Conservation (phyloP, 2,888 invertebrate genomes). For the Cosmorhoe ocellata region DNA sequence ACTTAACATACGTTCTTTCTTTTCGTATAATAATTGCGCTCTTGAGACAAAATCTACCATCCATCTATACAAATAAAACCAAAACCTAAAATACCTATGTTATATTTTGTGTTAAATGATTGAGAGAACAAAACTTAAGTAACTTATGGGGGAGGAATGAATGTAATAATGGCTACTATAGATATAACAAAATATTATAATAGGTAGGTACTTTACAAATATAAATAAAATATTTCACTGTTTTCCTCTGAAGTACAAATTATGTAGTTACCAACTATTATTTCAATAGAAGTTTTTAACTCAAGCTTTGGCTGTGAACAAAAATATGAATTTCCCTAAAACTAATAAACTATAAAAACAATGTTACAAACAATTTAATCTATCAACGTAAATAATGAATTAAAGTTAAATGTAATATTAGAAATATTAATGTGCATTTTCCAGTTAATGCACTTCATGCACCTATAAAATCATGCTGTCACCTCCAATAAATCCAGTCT, state of each 20-base stretch:
- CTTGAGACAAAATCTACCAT: neutral
- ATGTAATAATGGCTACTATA: neutral
- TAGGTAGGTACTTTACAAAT: too few species aligned
- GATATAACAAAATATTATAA: neutral
- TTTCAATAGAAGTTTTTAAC: constrained; percentile 35
- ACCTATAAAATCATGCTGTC: constrained; percentile 11
- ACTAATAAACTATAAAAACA: constrained; percentile 59
- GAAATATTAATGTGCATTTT: constrained; percentile 20
- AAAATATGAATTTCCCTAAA: constrained; percentile 65
- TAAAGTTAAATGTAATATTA: constrained; percentile 47
- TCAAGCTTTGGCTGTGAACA: constrained; percentile 62
- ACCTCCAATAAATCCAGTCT: constrained; percentile 27
- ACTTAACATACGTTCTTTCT: too few species aligned
- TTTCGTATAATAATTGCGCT: too few species aligned
- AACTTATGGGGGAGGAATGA: constrained; percentile 25
- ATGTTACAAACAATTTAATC: constrained; percentile 72
- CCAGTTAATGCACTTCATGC: constrained; percentile 1
- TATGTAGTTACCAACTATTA: constrained; percentile 2
- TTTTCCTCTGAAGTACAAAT: constrained; percentile 6
- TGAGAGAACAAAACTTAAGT: constrained; percentile 9
- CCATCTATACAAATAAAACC: constrained; percentile 23
- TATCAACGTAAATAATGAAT: constrained; percentile 61
- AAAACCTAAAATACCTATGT: constrained; percentile 9
- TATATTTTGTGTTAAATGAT: too few species aligned
- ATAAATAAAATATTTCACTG: constrained; percentile 15